These are phyloP conservation scores for Trichopoda pennipes DNA, from an alignment of 2,888 invertebrate genomes.

Conservation along the genomic window DNA sequence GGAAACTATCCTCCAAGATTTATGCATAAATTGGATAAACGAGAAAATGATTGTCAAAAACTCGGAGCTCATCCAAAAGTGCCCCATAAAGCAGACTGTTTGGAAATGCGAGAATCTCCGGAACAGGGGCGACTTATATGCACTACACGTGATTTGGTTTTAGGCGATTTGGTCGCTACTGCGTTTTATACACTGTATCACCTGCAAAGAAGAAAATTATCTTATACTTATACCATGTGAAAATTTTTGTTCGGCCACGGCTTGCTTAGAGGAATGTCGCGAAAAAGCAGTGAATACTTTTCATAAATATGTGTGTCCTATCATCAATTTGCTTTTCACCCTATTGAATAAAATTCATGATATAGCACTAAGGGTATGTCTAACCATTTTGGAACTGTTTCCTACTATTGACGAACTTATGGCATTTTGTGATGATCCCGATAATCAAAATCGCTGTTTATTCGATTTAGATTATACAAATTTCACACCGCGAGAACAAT, in stretches of 20 bases:
- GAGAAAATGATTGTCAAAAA: constrained; percentile 82
- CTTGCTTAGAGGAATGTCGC: constrained; percentile 78
- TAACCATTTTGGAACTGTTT: constrained; percentile 81
- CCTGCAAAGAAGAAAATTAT: constrained; percentile 79
- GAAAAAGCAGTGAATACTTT: constrained; percentile 85
- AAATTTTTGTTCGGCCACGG: constrained; percentile 79
- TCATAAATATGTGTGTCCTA: constrained; percentile 89
- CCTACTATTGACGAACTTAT: constrained; percentile 79
- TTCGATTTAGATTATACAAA: constrained; percentile 78
- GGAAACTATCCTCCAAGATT: constrained; percentile 85
- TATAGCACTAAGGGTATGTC: constrained; percentile 85
- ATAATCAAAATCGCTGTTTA: constrained; percentile 78
- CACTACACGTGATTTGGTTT: constrained; percentile 85
- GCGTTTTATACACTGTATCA: constrained; percentile 80
- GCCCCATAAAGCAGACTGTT: constrained; percentile 84
- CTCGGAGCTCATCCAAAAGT: constrained; percentile 81
- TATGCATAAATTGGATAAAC: constrained; percentile 84
- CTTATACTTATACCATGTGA: constrained; percentile 80
- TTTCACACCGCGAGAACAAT: constrained; percentile 79
- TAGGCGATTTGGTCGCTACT: constrained; percentile 88
- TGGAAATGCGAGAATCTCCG: constrained; percentile 83
- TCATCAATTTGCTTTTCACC: constrained; percentile 84
- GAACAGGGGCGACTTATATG: constrained; percentile 87
- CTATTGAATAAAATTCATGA: constrained; percentile 86
- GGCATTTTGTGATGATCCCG: constrained; percentile 77